Evolutionary conservation across 2,797 vertebrate genomes (phyloP), one percentile per base, ranked within the genome.

Genomic region (Brachyalestes nurse): DNA sequence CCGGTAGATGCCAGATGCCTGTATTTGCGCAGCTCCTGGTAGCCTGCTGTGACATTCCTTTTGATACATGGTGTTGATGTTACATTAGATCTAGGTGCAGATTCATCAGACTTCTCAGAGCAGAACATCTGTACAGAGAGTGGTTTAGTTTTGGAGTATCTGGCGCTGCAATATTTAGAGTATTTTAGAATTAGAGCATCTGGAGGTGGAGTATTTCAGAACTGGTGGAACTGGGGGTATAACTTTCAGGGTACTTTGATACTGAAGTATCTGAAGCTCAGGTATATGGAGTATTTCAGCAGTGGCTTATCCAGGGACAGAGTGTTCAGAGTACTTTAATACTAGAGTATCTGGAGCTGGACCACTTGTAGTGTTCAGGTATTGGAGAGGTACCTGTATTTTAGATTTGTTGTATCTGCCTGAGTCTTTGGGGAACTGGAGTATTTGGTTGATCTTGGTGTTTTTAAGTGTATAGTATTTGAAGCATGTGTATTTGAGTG

Each of bases 1-100:
- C 72, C 55, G 4, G 53, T 65, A 53, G 71, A 67, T 51, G 23
- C 75, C 82, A 84, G 73, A 85, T 73, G 77, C 62, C 34, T 67
- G 42, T 47, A 72, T 86, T 79, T 83, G 77, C 73, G 47, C 51
- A 3, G 49, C 49, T 73, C 45, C 55, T 51, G 47, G 72, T 69
- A 16, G 77, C 57, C 81, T 73, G 80, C 61, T 77, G 45, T 61
- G 69, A 60, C 14, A 17, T 66, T 67, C 14, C 38, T 61, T 64
- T 58, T 51, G 38, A 76, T 60, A 10, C 23, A 60, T 49, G 23
- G 23, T 49, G 66, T 28, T 19, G 9, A 23, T 61, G 49, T 61
- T 65, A 14, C 16, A 4, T 70, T 42, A 60, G 70, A 6, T 19
- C 14, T 65, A 53, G 40, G 16, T 75, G 40, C 51, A 53, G 55